Conservation (phyloP, 2,888 invertebrate species). For the Noctua comes region DNA sequence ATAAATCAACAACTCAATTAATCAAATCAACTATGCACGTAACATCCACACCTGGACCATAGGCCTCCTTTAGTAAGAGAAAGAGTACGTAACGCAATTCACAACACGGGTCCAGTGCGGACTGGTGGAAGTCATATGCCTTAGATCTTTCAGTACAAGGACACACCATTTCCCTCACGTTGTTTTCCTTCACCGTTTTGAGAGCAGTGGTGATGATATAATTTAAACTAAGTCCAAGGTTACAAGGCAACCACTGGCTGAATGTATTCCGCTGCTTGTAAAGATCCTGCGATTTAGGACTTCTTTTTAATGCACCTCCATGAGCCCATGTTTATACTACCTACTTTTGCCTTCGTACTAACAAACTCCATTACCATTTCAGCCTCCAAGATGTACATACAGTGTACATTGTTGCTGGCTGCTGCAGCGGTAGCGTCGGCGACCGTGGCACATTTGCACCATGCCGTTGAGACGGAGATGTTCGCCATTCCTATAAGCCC, state of each 20-base stretch:
- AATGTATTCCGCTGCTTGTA: not conserved
- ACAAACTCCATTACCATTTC: slow-evolving; percentile 8
- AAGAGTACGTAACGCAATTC: not conserved
- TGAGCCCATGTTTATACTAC: not conserved
- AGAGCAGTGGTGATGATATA: too few species aligned
- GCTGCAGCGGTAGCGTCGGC: slow-evolving; percentile 62
- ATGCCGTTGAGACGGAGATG: slow-evolving; percentile 93
- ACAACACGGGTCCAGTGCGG: not conserved
- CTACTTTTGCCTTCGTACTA: not conserved
- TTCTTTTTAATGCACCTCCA: not conserved
- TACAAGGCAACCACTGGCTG: not conserved
- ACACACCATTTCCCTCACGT: not conserved
- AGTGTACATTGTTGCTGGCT: slow-evolving; percentile 66
- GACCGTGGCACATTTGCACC: slow-evolving; percentile 76
- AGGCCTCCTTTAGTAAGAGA: not conserved
- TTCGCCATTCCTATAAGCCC: slow-evolving; percentile 95
- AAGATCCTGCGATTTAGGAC: not conserved
- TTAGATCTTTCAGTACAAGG: not conserved
- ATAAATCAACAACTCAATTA: too few species aligned
- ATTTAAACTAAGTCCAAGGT: too few species aligned
- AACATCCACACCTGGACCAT: too few species aligned
- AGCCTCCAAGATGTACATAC: slow-evolving; percentile 58
- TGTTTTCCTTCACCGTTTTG: not conserved
- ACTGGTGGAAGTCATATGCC: not conserved
- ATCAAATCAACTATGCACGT: too few species aligned